Percentiles rank a stretch among this genome's conserved stretches.
Evolutionary conservation across 2,888 invertebrate species (phyloP).

Genomic region (Chalcosyrphus nemorum): DNA sequence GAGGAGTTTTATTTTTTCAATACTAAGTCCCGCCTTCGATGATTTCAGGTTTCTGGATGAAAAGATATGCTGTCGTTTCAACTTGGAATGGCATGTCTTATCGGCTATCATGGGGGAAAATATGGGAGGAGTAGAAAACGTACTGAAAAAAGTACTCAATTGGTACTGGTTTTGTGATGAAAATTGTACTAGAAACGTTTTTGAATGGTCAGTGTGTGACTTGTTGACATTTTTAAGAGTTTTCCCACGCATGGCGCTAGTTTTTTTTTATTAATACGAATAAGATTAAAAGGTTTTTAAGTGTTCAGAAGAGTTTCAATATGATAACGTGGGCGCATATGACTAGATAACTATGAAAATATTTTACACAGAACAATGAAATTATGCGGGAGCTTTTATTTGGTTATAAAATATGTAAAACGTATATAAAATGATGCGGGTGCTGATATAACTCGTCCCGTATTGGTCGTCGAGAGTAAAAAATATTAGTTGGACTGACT

Average conservation of each 20-base stretch:
- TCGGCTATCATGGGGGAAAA: conserved; percentile 15
- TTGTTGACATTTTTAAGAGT: neutral
- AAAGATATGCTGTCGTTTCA: conserved; percentile 1
- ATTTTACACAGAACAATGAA: too few relatives aligned
- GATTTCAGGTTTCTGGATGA: conserved; percentile 36
- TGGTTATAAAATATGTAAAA: too few relatives aligned
- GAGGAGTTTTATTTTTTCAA: conserved; percentile 37
- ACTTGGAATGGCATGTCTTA: conserved; percentile 13
- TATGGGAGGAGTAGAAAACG: conserved; percentile 14
- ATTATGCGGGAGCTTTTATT: too few relatives aligned
- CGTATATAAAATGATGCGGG: too few relatives aligned
- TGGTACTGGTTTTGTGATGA: neutral
- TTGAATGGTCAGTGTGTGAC: neutral
- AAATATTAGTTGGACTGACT: too few relatives aligned
- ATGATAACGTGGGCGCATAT: too few relatives aligned
- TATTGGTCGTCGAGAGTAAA: too few relatives aligned
- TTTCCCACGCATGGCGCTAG: neutral
- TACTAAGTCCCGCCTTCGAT: conserved; percentile 19
- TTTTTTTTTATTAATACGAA: neutral
- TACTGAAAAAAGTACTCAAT: neutral
- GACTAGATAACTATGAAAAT: too few relatives aligned
- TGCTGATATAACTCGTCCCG: too few relatives aligned
- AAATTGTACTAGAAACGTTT: neutral
- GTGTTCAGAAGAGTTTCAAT: too few relatives aligned
- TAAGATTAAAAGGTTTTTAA: too few relatives aligned